These are phyloP conservation scores for Eupithecia subfuscata DNA, from an alignment of 2,888 invertebrate genomes.

Conservation along the genomic window DNA sequence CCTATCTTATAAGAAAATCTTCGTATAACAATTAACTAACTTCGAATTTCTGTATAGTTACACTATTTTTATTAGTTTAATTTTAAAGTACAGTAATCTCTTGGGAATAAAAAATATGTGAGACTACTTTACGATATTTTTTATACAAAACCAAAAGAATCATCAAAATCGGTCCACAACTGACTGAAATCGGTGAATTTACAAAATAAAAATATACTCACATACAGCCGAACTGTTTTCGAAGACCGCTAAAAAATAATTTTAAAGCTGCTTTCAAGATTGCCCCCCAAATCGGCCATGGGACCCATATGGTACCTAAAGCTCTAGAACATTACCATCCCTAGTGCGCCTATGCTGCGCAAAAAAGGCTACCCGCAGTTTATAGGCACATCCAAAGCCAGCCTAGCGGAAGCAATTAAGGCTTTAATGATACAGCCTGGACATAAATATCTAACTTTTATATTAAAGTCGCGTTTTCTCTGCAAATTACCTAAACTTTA, in stretches of 20 bases:
- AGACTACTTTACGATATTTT: too few species aligned
- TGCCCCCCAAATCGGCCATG: not conserved
- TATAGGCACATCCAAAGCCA: constrained; percentile 36
- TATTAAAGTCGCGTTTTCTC: constrained; percentile 50
- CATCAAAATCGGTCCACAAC: not conserved
- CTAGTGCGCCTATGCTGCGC: constrained; percentile 22
- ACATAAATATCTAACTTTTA: constrained; percentile 46
- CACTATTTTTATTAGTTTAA: too few species aligned
- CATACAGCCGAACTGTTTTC: not conserved
- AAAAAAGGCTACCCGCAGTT: constrained; percentile 40
- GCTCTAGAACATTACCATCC: not conserved
- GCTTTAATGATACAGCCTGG: constrained; percentile 40
- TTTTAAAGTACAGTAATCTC: too few species aligned
- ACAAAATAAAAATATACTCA: not conserved
- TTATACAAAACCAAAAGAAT: not conserved
- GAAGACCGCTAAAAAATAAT: not conserved
- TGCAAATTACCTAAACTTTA: constrained; percentile 77
- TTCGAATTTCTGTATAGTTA: too few species aligned
- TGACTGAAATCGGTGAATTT: not conserved
- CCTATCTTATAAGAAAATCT: too few species aligned
- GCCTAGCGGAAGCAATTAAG: constrained; percentile 40
- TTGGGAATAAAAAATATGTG: too few species aligned
- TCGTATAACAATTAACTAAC: too few species aligned
- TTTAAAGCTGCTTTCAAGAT: not conserved
- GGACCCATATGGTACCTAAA: not conserved